phyloP scores from a whole-genome alignment of 2,888 invertebrate species.

The Mylabris sibirica region DNA sequence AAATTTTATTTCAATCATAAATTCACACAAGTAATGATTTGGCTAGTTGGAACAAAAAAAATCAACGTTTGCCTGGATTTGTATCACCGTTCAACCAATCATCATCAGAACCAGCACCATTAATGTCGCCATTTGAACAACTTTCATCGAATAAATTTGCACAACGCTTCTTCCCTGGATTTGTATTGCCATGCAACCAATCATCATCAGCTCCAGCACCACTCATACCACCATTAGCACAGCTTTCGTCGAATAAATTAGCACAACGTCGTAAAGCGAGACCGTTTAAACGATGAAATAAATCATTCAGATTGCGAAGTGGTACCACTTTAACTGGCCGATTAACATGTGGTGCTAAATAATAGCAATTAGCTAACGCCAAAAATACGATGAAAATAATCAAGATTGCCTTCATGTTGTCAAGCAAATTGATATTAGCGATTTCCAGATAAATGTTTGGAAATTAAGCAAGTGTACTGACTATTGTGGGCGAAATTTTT shows the following conservation, averaged over 20 bases:
- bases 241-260: constrained; percentile 65
- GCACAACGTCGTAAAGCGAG: constrained; percentile 44
- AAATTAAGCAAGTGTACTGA: neutral
- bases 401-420: constrained; percentile 21
- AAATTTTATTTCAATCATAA: neutral
- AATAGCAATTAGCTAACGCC: constrained; percentile 22
- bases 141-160: constrained; percentile 65
- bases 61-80: neutral
- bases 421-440: neutral
- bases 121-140: constrained; percentile 62
- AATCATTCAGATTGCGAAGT: constrained; percentile 24
- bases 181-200: constrained; percentile 38
- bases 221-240: constrained; percentile 62
- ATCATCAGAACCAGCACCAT: constrained; percentile 53
- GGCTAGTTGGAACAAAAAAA: neutral
- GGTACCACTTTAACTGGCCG: constrained; percentile 15
- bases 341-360: constrained; percentile 14
- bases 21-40: constrained; percentile 10
- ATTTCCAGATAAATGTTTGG: neutral
- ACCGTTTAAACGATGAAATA: constrained; percentile 33
- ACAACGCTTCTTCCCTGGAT: constrained; percentile 46
- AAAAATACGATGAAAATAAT: constrained; percentile 10
- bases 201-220: constrained; percentile 59
- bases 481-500: neutral
- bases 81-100: constrained; percentile 23